Base-by-base conservation (phyloP, 2,113 vertebrate species). In the Notarius lentiginosus region DNA sequence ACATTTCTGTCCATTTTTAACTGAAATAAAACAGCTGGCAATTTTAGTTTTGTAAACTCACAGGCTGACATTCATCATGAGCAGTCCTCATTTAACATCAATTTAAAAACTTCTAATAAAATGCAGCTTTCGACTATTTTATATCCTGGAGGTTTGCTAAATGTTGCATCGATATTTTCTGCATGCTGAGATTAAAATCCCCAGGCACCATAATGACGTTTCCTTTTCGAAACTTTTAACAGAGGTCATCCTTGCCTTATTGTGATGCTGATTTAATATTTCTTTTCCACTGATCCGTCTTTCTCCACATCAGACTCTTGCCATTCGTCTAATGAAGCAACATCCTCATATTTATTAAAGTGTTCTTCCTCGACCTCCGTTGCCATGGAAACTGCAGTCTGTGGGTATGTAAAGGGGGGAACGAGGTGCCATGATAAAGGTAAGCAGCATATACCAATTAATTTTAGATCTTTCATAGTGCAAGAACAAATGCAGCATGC, bases 331-430 rank as follows among this genome's bases (percentile, higher is more conserved):
- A 90, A 90, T 88, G 85, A 88, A 82, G 87, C 82, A 79, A 85
- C 77, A 84, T 87, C 83, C 86, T 87, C 85, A 80, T 83, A 73
- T 90, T 88, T 90, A 85, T 91, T 87, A 90, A 91, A 87, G 77
- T 92, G 88, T 92, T 88, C 79, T 83, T 93, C 89, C 89, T 92
- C 92, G 90, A 91, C 89, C 91, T 92, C 63, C 84, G 95, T 95
- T 96, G 91, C 94, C 92, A 95, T 94, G 93, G 95, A 94, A 95
- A 95, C 94, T 91, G 60, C 85, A 87, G 83, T 79, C 84, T 20
- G 82, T 83, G 87, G 70, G 68, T 79, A 84, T 75, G 53, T 65
- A 79, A 47, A 18, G 65, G 27, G 84, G 79, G 75, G 65, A 53
- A 76, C 22, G 60, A 87, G 85, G 55, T 84, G 77, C 41, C 68